A percentile compares a stretch with the other conserved stretches of the same genome.
phyloP scores from a whole-genome alignment of 2,888 invertebrate genomes.

The Himalopsyche tibetana region DNA sequence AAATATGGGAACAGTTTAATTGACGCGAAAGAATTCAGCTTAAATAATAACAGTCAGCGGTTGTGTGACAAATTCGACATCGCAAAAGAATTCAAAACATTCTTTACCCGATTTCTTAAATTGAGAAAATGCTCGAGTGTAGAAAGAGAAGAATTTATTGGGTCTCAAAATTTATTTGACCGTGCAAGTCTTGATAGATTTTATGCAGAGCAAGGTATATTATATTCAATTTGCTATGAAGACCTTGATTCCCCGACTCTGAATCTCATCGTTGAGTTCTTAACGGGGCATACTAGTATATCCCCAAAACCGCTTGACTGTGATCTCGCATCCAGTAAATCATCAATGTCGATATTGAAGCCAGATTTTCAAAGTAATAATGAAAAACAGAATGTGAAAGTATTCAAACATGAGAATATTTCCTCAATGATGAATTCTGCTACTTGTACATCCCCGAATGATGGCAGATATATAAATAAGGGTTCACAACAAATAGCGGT shows the following conservation, averaged over 20 bases:
- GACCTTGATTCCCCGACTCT: conserved; percentile 76
- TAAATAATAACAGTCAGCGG: conserved; percentile 71
- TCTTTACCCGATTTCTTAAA: conserved; percentile 78
- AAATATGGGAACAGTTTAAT: conserved; percentile 64
- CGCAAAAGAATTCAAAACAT: conserved; percentile 74
- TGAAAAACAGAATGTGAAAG: conserved; percentile 72
- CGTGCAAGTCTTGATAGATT: conserved; percentile 76
- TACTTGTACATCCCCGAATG: neutral
- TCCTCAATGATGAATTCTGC: conserved; percentile 73
- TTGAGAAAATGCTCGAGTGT: conserved; percentile 73
- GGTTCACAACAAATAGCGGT: neutral
- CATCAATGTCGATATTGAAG: conserved; percentile 68
- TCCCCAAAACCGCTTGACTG: conserved; percentile 70
- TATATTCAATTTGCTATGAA: conserved; percentile 79
- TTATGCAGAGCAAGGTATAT: conserved; percentile 78
- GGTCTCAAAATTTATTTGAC: conserved; percentile 71
- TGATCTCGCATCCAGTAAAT: conserved; percentile 72
- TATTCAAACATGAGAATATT: conserved; percentile 72
- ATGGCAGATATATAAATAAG: neutral
- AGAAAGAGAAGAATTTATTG: conserved; percentile 72
- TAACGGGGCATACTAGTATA: conserved; percentile 72
- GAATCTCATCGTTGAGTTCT: conserved; percentile 74
- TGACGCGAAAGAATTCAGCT: conserved; percentile 19
- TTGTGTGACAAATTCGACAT: conserved; percentile 74
- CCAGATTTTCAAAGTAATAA: conserved; percentile 70